Conservation (phyloP, 2,797 vertebrate genomes). For the Eleutherodactylus coqui region DNA sequence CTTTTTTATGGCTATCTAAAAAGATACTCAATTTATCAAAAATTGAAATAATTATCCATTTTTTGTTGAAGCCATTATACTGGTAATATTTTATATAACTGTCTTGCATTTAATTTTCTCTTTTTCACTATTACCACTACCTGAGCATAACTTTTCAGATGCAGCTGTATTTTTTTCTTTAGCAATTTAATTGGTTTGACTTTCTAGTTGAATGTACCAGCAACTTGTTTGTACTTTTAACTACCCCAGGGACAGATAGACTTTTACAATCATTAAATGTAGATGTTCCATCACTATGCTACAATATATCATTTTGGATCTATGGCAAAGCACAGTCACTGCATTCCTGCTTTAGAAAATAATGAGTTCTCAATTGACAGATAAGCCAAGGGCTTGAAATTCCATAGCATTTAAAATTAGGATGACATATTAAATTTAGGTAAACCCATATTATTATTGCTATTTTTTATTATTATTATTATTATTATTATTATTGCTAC, state of each 20-base stretch:
- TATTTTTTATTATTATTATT: not conserved
- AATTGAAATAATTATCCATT: not conserved
- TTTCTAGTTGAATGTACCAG: conserved; percentile 56
- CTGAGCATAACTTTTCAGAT: conserved; percentile 33
- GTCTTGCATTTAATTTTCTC: not conserved
- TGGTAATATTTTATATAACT: not conserved
- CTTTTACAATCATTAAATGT: conserved; percentile 59
- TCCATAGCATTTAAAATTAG: conserved; percentile 20
- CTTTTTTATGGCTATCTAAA: not conserved
- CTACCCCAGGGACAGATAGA: conserved; percentile 52
- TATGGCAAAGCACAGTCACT: conserved; percentile 38
- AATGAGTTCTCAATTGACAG: conserved; percentile 42
- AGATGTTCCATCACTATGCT: conserved; percentile 41
- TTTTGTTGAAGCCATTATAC: not conserved
- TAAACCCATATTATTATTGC: not conserved
- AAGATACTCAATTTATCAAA: not conserved
- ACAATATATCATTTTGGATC: conserved; percentile 41
- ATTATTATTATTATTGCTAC: not conserved
- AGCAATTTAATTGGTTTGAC: conserved; percentile 60
- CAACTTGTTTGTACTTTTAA: conserved; percentile 58
- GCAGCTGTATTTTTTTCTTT: conserved; percentile 42
- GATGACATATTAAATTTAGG: not conserved
- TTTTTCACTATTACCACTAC: not conserved
- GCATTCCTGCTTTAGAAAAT: conserved; percentile 28
- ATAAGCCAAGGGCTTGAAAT: conserved; percentile 21